phyloP scores from a whole-genome alignment of 2,113 vertebrate species.

The Pedetes capensis region DNA sequence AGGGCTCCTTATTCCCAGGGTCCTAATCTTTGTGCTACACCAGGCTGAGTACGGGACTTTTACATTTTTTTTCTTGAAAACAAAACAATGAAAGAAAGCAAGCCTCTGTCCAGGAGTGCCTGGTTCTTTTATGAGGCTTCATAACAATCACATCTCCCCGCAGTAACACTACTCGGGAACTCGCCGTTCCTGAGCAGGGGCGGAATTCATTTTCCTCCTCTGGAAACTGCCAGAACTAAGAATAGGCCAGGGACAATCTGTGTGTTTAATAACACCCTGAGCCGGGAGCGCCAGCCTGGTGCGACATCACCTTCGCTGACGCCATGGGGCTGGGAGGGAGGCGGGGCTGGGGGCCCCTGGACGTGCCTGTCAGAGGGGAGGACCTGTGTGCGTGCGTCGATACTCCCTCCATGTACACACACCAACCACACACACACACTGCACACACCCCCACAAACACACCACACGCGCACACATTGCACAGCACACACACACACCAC shows the following conservation, averaged over 20 bases:
- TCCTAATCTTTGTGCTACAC: neutral
- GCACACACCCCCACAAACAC: neutral
- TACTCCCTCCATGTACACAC: too few relatives aligned
- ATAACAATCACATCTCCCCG: neutral
- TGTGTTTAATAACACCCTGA: neutral
- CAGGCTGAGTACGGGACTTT: neutral
- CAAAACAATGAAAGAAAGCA: neutral
- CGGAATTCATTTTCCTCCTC: constrained; percentile 38
- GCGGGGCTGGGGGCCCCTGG: neutral
- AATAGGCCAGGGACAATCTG: neutral
- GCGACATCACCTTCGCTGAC: neutral
- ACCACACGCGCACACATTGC: neutral
- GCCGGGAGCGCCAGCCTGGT: neutral
- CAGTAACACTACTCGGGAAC: neutral
- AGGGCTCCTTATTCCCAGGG: neutral
- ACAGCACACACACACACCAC: neutral
- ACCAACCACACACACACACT: neutral
- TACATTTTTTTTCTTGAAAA: neutral
- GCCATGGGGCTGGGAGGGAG: neutral
- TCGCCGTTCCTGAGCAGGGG: neutral
- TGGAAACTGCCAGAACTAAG: constrained; percentile 52
- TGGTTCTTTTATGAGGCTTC: neutral
- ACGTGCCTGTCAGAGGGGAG: neutral
- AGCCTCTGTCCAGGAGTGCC: too few relatives aligned
- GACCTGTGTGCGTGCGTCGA: neutral